Conservation (phyloP, 2,888 invertebrate species). For the Drosophila histrio region DNA sequence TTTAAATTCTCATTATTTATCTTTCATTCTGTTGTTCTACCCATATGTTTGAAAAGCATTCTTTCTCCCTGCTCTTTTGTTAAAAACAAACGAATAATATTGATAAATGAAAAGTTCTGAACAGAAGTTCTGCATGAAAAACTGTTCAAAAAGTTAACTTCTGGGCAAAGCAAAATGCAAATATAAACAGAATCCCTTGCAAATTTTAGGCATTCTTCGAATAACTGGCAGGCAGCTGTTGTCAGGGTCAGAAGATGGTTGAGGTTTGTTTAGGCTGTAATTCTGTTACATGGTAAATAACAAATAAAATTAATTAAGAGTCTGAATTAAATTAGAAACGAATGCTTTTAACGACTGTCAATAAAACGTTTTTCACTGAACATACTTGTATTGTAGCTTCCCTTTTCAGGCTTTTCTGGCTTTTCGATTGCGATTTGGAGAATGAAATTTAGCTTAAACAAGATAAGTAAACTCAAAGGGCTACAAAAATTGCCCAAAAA, state of each 20-base stretch:
- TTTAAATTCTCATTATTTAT: neutral
- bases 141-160: conserved; percentile 1
- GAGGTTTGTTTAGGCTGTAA: conserved; percentile 22
- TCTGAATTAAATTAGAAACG: conserved; percentile 39
- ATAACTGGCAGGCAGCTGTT: conserved; percentile 5
- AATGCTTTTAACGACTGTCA: conserved; percentile 32
- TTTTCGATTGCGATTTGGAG: conserved; percentile 6
- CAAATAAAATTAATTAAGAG: conserved; percentile 52
- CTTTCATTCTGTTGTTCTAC: neutral
- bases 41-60: neutral
- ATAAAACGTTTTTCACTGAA: conserved; percentile 38
- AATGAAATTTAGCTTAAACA: neutral
- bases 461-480: neutral
- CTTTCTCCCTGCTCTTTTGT: neutral
- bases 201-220: conserved; percentile 8
- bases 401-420: neutral
- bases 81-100: neutral
- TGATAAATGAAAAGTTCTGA: neutral
- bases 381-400: neutral
- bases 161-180: neutral
- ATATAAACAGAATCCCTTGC: conserved; percentile 3
- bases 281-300: conserved; percentile 16
- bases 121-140: neutral
- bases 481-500: neutral
- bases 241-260: conserved; percentile 15